Conservation (phyloP, 2,113 vertebrate species). For the Monopterus albus region DNA sequence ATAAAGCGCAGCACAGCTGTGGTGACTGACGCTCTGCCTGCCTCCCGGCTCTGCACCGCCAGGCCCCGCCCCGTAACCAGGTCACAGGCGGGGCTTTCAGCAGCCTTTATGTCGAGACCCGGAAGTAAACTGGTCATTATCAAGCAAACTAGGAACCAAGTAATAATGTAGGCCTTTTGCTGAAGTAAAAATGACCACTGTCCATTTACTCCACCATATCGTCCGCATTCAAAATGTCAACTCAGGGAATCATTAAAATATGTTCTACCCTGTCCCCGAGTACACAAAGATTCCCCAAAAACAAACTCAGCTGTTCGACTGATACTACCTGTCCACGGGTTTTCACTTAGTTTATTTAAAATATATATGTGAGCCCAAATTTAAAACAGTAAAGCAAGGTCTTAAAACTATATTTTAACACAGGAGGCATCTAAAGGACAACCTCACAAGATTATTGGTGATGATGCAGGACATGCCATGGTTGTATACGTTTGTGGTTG, state of each 20-base stretch:
- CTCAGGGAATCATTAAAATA: too few species aligned
- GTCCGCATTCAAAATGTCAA: not conserved
- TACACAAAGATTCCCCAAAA: too few species aligned
- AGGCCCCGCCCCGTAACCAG: slow-evolving; percentile 67
- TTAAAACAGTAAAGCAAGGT: too few species aligned
- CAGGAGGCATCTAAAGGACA: not conserved
- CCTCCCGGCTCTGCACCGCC: slow-evolving; percentile 38
- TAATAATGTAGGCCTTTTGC: too few species aligned
- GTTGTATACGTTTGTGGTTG: not conserved
- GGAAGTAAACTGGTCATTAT: slow-evolving; percentile 9
- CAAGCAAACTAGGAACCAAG: too few species aligned
- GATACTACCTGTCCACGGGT: too few species aligned
- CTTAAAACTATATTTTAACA: not conserved
- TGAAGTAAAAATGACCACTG: not conserved
- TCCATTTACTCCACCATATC: not conserved
- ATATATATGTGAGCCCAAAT: not conserved
- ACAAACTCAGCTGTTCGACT: too few species aligned
- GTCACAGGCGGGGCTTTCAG: slow-evolving; percentile 67
- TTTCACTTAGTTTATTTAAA: too few species aligned
- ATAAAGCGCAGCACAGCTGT: slow-evolving; percentile 62
- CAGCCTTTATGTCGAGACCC: not conserved
- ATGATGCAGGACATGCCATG: not conserved
- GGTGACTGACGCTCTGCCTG: slow-evolving; percentile 52
- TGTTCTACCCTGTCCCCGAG: too few species aligned
- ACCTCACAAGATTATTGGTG: not conserved